These are phyloP conservation scores for Lamproptera curius DNA, from an alignment of 2,888 invertebrate genomes.

Conservation along the genomic window DNA sequence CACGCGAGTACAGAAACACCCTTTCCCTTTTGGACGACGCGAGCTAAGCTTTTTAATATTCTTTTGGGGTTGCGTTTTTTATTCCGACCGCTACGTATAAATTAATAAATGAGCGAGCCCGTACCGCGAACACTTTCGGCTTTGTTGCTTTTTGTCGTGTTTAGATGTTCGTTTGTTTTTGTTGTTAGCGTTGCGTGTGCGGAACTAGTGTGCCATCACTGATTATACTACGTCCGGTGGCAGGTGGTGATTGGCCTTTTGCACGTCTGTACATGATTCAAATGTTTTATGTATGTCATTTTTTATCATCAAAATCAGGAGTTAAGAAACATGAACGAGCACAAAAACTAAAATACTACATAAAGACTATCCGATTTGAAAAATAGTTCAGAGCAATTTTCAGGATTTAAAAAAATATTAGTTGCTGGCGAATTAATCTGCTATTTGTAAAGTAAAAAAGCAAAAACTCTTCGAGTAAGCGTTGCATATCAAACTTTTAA, in stretches of 20 bases:
- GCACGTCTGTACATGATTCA: too few species aligned
- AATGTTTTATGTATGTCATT: too few species aligned
- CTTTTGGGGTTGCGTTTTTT: conserved; percentile 71
- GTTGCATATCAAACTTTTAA: too few species aligned
- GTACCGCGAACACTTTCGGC: conserved; percentile 75
- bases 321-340: too few species aligned
- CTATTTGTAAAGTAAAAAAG: too few species aligned
- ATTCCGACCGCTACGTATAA: conserved; percentile 61
- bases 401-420: too few species aligned
- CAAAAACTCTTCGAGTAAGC: too few species aligned
- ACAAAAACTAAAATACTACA: too few species aligned
- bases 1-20: conserved; percentile 73
- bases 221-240: conserved; percentile 55
- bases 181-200: conserved; percentile 56
- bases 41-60: conserved; percentile 69
- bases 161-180: conserved; percentile 73
- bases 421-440: too few species aligned
- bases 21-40: conserved; percentile 76
- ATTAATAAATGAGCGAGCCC: conserved; percentile 77
- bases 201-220: conserved; percentile 64
- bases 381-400: too few species aligned
- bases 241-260: conserved; percentile 53
- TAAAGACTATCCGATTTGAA: too few species aligned
- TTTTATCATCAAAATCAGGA: too few species aligned
- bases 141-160: conserved; percentile 65